Evolutionary conservation across 1,140 invertebrate species (phyloP).

Genomic region (Trachymyrmex cornetzi): DNA sequence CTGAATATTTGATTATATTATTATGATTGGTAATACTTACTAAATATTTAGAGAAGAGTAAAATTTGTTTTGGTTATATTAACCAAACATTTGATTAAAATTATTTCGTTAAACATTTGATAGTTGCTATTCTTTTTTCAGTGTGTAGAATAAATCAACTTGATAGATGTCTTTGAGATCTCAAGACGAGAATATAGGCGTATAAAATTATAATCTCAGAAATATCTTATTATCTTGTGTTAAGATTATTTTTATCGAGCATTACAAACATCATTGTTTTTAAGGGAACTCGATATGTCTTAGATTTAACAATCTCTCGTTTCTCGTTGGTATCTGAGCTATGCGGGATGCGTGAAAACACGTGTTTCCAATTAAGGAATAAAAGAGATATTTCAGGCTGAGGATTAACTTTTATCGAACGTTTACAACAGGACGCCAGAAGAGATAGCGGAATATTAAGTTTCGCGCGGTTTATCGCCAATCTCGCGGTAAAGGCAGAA

Average conservation of each 20-base stretch:
- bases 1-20: too few relatives aligned
- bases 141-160: not conserved
- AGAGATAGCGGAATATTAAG: conserved; percentile 56
- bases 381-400: conserved; percentile 55
- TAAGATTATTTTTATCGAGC: not conserved
- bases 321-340: not conserved
- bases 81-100: too few relatives aligned
- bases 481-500: conserved; percentile 50
- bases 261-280: not conserved
- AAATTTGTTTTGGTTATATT: too few relatives aligned
- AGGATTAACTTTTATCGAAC: conserved; percentile 57
- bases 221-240: not conserved
- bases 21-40: too few relatives aligned
- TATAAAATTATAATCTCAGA: not conserved
- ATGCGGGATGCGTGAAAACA: conserved; percentile 19
- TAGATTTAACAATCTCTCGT: conserved; percentile 1
- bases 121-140: too few relatives aligned
- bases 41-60: too few relatives aligned
- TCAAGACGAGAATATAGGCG: not conserved
- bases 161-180: not conserved
- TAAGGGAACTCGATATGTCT: conserved; percentile 26
- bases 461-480: conserved; percentile 58
- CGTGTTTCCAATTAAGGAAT: conserved; percentile 57
- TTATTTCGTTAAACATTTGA: too few relatives aligned
- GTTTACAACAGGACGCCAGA: conserved; percentile 40